Evolutionary conservation across 2,888 invertebrate genomes (phyloP).

Genomic region (Drosophila monieri): DNA sequence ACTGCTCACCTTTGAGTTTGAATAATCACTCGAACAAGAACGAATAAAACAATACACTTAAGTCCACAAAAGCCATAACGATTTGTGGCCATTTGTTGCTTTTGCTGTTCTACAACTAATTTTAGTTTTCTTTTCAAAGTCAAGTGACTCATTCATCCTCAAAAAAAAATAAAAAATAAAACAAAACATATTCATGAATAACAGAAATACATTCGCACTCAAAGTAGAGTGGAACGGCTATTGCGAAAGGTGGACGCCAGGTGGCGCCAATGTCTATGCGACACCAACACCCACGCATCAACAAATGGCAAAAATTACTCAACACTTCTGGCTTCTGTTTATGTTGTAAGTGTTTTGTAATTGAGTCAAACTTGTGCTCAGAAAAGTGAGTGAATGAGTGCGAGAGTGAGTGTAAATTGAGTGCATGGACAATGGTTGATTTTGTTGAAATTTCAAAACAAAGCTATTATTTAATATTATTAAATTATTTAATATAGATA

Average conservation of each 20-base stretch:
- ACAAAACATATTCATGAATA: constrained; percentile 6
- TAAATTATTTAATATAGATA: too few relatives aligned
- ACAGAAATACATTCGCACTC: constrained; percentile 6
- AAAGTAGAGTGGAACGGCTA: constrained; percentile 25
- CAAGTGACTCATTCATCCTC: constrained; percentile 64
- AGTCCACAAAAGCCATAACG: constrained; percentile 52
- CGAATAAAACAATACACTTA: constrained; percentile 33
- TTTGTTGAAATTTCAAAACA: too few relatives aligned
- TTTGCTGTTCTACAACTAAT: constrained; percentile 60
- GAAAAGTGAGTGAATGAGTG: background rate
- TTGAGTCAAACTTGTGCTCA: constrained; percentile 28
- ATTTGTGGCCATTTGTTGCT: constrained; percentile 59
- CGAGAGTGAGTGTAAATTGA: background rate
- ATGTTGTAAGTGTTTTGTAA: constrained; percentile 55
- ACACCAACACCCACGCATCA: constrained; percentile 57
- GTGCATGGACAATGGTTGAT: background rate
- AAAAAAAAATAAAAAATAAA: constrained; percentile 8
- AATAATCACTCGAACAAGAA: constrained; percentile 15
- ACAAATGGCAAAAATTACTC: constrained; percentile 70
- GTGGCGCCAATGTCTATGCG: constrained; percentile 54
- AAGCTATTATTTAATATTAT: too few relatives aligned
- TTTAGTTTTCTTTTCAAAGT: constrained; percentile 76
- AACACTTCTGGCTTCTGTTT: constrained; percentile 52
- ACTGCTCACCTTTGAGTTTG: constrained; percentile 8
- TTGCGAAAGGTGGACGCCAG: constrained; percentile 45